phyloP scores from a whole-genome alignment of 2,113 vertebrate species.

The Pelecanus crispus region DNA sequence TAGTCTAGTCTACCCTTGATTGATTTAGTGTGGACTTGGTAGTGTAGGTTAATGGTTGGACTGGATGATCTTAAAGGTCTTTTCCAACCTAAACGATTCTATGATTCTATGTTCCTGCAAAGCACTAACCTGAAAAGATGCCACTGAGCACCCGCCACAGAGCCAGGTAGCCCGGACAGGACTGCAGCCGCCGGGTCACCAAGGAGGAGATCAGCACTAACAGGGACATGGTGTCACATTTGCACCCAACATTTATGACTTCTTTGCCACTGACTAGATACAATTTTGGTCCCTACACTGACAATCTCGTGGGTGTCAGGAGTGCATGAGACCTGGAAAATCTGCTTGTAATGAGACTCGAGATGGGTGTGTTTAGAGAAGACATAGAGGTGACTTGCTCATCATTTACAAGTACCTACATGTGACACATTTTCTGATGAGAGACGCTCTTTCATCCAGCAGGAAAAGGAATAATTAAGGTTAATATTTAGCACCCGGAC shows the following conservation, averaged over 20 bases:
- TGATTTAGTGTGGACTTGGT: too few relatives aligned
- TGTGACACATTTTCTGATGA: not conserved
- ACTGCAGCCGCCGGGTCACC: accelerated
- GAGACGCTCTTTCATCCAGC: not conserved
- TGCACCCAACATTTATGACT: not conserved
- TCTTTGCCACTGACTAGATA: accelerated
- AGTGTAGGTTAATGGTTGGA: too few relatives aligned
- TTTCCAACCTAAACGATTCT: too few relatives aligned
- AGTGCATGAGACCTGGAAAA: not conserved
- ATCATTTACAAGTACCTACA: not conserved
- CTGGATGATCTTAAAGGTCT: too few relatives aligned
- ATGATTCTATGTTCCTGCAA: too few relatives aligned
- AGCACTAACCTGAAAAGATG: not conserved
- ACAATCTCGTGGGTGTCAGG: not conserved
- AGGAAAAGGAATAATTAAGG: not conserved
- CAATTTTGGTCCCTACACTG: not conserved
- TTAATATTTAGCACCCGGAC: not conserved
- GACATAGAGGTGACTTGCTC: not conserved
- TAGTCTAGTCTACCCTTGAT: too few relatives aligned
- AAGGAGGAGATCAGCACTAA: not conserved
- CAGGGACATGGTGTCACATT: not conserved
- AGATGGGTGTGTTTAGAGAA: not conserved
- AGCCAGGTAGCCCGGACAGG: not conserved
- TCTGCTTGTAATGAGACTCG: not conserved
- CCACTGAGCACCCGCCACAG: not conserved